phyloP scores from a whole-genome alignment of 2,888 invertebrate genomes.

The Phorcus lineatus region DNA sequence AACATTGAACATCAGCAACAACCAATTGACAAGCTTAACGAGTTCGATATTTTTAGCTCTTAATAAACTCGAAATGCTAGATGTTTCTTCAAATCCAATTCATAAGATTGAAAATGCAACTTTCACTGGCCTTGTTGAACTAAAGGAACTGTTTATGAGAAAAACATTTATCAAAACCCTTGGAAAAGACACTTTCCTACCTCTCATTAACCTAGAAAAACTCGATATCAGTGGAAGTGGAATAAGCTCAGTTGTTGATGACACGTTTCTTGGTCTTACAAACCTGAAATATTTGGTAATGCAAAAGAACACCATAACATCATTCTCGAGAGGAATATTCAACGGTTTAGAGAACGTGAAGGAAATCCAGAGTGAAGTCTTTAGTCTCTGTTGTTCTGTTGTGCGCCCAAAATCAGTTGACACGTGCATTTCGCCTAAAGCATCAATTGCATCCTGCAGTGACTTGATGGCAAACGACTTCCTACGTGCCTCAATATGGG shows the following conservation, averaged over 20 bases:
- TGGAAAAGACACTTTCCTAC: not conserved
- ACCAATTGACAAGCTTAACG: not conserved
- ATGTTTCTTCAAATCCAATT: not conserved
- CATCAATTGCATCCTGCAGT: conserved; percentile 44
- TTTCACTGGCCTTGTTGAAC: not conserved
- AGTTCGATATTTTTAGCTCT: not conserved
- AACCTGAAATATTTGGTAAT: not conserved
- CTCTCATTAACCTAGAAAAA: not conserved
- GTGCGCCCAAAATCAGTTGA: not conserved
- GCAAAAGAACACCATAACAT: not conserved
- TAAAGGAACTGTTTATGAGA: not conserved
- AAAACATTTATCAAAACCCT: not conserved
- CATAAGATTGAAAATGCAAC: not conserved
- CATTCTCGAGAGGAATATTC: not conserved
- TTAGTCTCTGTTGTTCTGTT: conserved; percentile 27
- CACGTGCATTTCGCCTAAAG: conserved; percentile 36
- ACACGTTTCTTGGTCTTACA: not conserved
- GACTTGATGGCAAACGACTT: conserved; percentile 45
- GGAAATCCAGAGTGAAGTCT: conserved; percentile 24
- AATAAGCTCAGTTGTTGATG: not conserved
- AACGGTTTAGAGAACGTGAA: not conserved
- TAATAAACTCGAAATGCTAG: not conserved
- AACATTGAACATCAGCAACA: conserved; percentile 23
- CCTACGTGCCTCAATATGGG: conserved; percentile 41
- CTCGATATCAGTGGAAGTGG: not conserved